phyloP scores from a whole-genome alignment of 2,113 vertebrate genomes.

The Odontophorus gujanensis region DNA sequence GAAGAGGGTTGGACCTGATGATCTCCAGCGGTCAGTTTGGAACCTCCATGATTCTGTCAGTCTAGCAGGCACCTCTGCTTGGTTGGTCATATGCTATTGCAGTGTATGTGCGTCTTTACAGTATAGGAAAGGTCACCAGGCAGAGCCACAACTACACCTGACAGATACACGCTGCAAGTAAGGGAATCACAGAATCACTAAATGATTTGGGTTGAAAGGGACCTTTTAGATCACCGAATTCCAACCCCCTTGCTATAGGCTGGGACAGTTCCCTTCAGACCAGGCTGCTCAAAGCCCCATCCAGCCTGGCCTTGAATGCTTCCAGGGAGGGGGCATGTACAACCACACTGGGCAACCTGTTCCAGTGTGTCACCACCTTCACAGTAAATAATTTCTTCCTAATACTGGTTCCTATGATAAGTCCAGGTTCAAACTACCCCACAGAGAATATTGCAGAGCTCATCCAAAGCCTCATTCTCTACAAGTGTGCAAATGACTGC shows the following conservation, averaged over 20 bases:
- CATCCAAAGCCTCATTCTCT: neutral
- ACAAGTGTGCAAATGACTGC: fast-evolving
- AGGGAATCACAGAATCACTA: neutral
- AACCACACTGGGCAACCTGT: too few species aligned
- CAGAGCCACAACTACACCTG: neutral
- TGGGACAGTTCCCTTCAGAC: too few species aligned
- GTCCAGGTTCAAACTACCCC: neutral
- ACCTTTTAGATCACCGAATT: too few species aligned
- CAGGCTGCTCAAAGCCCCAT: too few species aligned
- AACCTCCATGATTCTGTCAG: neutral
- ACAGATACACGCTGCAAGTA: neutral
- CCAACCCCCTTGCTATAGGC: too few species aligned
- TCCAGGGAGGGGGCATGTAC: too few species aligned
- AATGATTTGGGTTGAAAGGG: too few species aligned
- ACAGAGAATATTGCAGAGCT: neutral
- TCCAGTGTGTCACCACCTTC: too few species aligned
- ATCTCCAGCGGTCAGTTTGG: neutral
- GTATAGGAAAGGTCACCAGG: neutral
- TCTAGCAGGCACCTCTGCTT: neutral
- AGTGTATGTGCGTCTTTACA: fast-evolving
- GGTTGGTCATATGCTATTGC: neutral
- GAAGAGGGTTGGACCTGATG: neutral
- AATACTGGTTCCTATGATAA: neutral
- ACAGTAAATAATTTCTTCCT: too few species aligned
- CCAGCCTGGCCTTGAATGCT: too few species aligned